Evolutionary conservation across 2,888 invertebrate genomes (phyloP), one percentile per base, ranked within the genome.

Genomic region (Drymonia ruficornis): DNA sequence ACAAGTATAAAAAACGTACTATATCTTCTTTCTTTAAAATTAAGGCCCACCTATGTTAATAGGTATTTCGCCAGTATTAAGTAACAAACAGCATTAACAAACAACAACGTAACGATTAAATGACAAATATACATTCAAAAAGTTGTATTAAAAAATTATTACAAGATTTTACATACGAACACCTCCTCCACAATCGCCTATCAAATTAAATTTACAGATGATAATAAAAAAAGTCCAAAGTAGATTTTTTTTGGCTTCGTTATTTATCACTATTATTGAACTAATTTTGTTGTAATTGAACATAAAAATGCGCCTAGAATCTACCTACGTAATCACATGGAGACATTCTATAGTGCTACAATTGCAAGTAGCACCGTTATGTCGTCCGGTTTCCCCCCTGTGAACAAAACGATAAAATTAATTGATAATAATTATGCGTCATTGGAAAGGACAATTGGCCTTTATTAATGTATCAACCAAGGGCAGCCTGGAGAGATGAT

Each of bases 381-480:
- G 93, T 99, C 99, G 89, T 99, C 99, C 61, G 99, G 99, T 93
- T 99, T 99, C 56, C 99, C 99, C 84, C 99, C 99, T 96, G 94
- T 50, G 94, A 95, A 78, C 70, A 84, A 83, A 79, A 67, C 71
- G 63, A 1, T 36, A n/a, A 3, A n/a, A n/a, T 36, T 36, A n/a
- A n/a, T 36, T 36, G 3, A 3, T 69, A 85, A 61, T 15, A 23
- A 11, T 31, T 11, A 11, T 31, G 31, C 3, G 11, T 31, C 5
- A 23, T 23, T 23, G 23, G 2, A 23, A 5, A 23, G 23, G 23
- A 23, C 7, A 4, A 23, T 23, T 7, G 23, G 7, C 23, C 23
- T 23, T 6, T 23, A 23, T 23, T 23, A 4, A 23, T 23, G 23
- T 23, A 23, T 23, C 23, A 23, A 23, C 7, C 23, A 23, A 23